phyloP scores from a whole-genome alignment of 2,888 invertebrate genomes.

The Dryadula phaetusa region DNA sequence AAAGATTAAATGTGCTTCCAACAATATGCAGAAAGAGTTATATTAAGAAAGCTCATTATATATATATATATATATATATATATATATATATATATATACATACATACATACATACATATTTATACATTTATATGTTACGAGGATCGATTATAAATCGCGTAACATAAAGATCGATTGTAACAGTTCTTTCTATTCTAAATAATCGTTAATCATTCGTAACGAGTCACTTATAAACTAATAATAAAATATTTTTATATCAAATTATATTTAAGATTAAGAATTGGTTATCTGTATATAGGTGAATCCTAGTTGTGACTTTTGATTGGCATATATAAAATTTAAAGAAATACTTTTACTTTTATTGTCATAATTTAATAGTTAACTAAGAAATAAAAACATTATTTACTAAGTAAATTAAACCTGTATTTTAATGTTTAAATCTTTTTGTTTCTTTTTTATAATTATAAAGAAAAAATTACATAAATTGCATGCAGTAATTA shows the following conservation, averaged over 20 bases:
- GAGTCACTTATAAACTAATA: not conserved
- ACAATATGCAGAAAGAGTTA: no score
- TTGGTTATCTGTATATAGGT: not conserved
- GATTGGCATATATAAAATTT: not conserved
- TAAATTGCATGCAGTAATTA: not conserved
- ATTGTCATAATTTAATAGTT: no score
- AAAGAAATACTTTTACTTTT: not conserved
- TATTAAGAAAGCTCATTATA: no score
- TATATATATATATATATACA: no score
- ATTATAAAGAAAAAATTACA: not conserved
- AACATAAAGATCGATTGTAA: not conserved
- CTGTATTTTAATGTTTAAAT: no score
- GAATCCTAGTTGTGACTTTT: not conserved
- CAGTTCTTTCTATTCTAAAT: not conserved
- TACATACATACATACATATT: no score
- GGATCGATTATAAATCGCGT: not conserved
- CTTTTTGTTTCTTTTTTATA: no score
- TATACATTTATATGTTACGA: no score
- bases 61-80: no score
- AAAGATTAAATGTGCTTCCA: constrained; percentile 6
- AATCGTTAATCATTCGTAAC: not conserved
- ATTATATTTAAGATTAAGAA: constrained; percentile 1
- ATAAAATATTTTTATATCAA: constrained; percentile 18
- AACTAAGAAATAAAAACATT: no score
- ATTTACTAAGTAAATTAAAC: no score